Evolutionary conservation across 30 jellyfish, hydroid and myxozoan genomes (phyloP).

Genomic region (Aurelia sp.): DNA sequence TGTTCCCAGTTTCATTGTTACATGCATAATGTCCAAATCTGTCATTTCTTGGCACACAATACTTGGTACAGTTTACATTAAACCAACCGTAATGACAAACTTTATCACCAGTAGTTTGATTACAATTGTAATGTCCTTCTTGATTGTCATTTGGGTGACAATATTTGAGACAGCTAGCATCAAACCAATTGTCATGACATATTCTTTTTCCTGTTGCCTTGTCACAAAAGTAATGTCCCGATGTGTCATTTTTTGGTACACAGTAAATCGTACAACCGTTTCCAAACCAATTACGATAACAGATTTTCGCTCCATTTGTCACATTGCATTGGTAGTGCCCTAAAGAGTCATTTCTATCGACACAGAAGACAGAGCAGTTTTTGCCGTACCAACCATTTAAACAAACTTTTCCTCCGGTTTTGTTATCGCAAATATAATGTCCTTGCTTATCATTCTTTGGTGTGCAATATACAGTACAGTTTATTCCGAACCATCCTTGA

Average conservation of each 20-base stretch:
- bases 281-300: background rate
- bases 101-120: conserved; percentile 28
- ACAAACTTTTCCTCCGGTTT: conserved; percentile 41
- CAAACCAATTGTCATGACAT: conserved; percentile 1
- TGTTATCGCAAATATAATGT: conserved; percentile 34
- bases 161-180: conserved; percentile 5
- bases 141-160: background rate
- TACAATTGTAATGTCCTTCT: conserved; percentile 16
- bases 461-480: conserved; percentile 44
- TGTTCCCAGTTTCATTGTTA: conserved; percentile 12
- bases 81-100: conserved; percentile 67
- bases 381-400: conserved; percentile 20
- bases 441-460: conserved; percentile 49
- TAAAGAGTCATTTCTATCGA: background rate
- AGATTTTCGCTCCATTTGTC: conserved; percentile 4
- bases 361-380: conserved; percentile 18
- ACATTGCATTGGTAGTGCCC: conserved; percentile 7
- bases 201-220: conserved; percentile 1
- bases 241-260: background rate
- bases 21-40: conserved; percentile 35
- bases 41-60: conserved; percentile 45
- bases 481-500: conserved; percentile 48
- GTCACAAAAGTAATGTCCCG: conserved; percentile 9
- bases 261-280: conserved; percentile 6
- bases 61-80: conserved; percentile 37